phyloP scores from a whole-genome alignment of 2,888 invertebrate genomes.

The Atethmia centrago region DNA sequence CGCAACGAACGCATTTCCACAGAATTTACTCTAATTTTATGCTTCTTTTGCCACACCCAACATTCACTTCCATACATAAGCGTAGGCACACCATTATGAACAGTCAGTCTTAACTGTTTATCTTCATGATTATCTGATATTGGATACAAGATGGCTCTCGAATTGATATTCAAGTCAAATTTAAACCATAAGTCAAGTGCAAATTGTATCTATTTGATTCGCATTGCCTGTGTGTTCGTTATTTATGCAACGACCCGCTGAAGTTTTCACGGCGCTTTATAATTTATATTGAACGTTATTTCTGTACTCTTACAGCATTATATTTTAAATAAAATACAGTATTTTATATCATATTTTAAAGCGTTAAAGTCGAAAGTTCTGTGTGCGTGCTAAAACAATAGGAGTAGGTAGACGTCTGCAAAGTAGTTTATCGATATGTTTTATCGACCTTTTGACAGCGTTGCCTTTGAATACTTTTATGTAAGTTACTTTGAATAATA shows the following conservation, averaged over 20 bases:
- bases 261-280: conserved; percentile 72
- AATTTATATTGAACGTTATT: conserved; percentile 70
- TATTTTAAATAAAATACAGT: conserved; percentile 20
- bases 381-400: conserved; percentile 49
- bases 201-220: conserved; percentile 73
- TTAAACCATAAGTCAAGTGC: conserved; percentile 61
- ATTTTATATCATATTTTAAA: conserved; percentile 18
- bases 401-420: conserved; percentile 31
- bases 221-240: conserved; percentile 61
- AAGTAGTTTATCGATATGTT: conserved; percentile 62
- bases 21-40: no score
- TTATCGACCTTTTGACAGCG: conserved; percentile 60
- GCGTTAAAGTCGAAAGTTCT: conserved; percentile 30
- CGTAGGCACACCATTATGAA: no score
- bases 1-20: no score
- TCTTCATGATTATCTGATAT: conserved; percentile 38
- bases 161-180: conserved; percentile 54
- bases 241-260: conserved; percentile 72
- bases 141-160: conserved; percentile 30
- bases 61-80: no score
- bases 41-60: no score
- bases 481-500: conserved; percentile 42
- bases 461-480: conserved; percentile 41
- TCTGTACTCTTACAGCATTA: conserved; percentile 62
- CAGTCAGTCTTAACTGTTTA: conserved; percentile 29